Evolutionary conservation across 2,888 invertebrate species (phyloP).

Genomic region (Vanessa cardui): DNA sequence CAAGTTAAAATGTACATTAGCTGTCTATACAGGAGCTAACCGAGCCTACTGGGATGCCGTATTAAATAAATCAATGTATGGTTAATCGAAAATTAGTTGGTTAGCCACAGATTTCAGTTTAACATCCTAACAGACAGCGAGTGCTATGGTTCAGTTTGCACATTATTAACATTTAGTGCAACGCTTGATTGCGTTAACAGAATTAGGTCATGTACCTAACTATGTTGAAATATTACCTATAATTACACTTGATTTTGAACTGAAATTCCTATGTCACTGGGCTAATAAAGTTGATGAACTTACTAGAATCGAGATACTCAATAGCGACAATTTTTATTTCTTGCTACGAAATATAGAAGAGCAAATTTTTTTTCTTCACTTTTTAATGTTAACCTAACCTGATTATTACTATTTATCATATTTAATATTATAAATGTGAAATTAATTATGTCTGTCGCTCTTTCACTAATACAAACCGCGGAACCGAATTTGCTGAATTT

Average conservation of each 20-base stretch:
- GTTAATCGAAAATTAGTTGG: conserved; percentile 35
- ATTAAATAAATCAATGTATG: conserved; percentile 33
- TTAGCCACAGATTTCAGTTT: conserved; percentile 32
- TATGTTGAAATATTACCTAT: neutral
- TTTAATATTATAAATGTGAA: too few species aligned
- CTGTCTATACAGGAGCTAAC: conserved; percentile 9
- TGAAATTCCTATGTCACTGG: neutral
- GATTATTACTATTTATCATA: too few species aligned
- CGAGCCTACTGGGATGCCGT: conserved; percentile 9
- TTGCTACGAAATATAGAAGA: too few species aligned
- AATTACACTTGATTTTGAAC: neutral
- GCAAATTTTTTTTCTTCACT: too few species aligned
- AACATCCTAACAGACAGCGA: conserved; percentile 26
- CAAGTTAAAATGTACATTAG: conserved; percentile 15
- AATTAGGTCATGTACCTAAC: conserved; percentile 24
- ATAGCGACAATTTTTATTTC: too few species aligned
- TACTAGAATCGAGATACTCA: too few species aligned
- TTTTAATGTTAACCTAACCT: too few species aligned
- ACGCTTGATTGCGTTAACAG: conserved; percentile 19
- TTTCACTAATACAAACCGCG: too few species aligned
- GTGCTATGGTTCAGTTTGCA: conserved; percentile 27
- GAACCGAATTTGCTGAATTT: too few species aligned
- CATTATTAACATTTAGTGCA: conserved; percentile 29
- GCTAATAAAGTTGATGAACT: too few species aligned
- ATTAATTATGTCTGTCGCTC: too few species aligned